Base-by-base conservation (phyloP, 2,797 vertebrate genomes). In the Brachyrhaphis roseni region DNA sequence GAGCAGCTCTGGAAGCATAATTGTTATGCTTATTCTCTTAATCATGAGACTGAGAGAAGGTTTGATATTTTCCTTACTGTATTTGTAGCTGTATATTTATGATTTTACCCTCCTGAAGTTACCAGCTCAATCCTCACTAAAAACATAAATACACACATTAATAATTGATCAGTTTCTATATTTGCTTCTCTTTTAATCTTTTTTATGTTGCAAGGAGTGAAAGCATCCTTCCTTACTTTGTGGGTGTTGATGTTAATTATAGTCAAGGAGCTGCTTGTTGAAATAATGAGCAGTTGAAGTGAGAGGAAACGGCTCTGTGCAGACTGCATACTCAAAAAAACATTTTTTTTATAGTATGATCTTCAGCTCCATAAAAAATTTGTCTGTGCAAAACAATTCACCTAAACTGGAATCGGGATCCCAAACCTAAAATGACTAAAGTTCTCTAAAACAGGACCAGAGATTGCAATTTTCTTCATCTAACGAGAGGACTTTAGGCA, bases 1-100 rank as follows among this genome's bases (percentile, higher is more conserved):
- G 84, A 86, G 81, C 83, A 87, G 87, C 89, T 89, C 84, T 84
- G 66, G 55, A 90, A 86, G 84, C 87, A 80, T 76, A 88, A 87
- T 85, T 74, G 81, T 84, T 88, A 82, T 85, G 84, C 81, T 89
- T 90, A 85, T 91, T 89, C 79, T 83, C 81, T 84, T 90, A 87
- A 89, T 88, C 85, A 85, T 15, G 43, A 82, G 74, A 72, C 79
- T 83, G 62, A 84, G 89, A 89, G 76, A 57, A 84, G 80, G 76
- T 82, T 83, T 83, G 73, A 89, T 83, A 71, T 78, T 75, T 81
- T 41, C 55, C 51, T 20, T 73, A 76, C 84, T 88, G 10, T 43
- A 0, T 74, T 85, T 53, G 53, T 74, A 78, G 55, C 64, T 47
- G 62, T 34, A 75, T 55, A 45, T 34, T 46, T 34, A 55, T 12